A percentile compares a stretch with the other conserved stretches of the same genome.
Conservation (phyloP, 92 coral and sea anemone genomes). For the Diadumene lineata region DNA sequence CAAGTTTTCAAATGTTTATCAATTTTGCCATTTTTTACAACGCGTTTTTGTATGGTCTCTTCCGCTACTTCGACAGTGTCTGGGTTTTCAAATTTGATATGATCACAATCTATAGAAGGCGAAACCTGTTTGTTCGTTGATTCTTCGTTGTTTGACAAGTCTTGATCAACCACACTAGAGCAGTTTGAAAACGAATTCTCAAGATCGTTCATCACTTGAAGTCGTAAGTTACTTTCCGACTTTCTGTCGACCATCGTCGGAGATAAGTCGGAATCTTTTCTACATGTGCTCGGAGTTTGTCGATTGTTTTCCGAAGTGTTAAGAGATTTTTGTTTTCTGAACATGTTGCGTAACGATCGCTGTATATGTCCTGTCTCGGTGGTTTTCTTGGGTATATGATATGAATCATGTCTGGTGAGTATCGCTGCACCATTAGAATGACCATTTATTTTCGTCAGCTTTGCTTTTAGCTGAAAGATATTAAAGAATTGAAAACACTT, state of each 20-base stretch:
- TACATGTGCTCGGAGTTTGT: not conserved
- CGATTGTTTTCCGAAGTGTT: not conserved
- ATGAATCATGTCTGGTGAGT: not conserved
- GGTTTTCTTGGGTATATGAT: conserved; percentile 1
- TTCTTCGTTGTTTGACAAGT: not conserved
- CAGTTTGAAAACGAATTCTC: conserved; percentile 15
- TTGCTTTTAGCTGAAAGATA: conserved; percentile 19
- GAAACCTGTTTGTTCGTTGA: not conserved
- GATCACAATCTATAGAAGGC: not conserved
- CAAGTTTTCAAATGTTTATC: not conserved
- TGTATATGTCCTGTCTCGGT: not conserved
- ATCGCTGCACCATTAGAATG: not conserved
- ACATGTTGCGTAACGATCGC: conserved; percentile 12
- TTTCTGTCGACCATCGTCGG: conserved; percentile 6
- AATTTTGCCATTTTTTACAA: conserved; percentile 3
- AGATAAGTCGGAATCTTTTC: conserved; percentile 11
- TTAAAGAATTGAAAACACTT: too few species aligned
- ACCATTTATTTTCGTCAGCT: not conserved
- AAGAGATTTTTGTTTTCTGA: conserved; percentile 8
- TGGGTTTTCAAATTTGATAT: not conserved
- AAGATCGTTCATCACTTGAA: not conserved
- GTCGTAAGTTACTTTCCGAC: not conserved
- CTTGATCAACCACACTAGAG: not conserved
- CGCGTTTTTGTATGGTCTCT: not conserved
- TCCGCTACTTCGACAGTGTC: not conserved